phyloP scores from a whole-genome alignment of 2,113 vertebrate genomes.

The Calidris pugnax region DNA sequence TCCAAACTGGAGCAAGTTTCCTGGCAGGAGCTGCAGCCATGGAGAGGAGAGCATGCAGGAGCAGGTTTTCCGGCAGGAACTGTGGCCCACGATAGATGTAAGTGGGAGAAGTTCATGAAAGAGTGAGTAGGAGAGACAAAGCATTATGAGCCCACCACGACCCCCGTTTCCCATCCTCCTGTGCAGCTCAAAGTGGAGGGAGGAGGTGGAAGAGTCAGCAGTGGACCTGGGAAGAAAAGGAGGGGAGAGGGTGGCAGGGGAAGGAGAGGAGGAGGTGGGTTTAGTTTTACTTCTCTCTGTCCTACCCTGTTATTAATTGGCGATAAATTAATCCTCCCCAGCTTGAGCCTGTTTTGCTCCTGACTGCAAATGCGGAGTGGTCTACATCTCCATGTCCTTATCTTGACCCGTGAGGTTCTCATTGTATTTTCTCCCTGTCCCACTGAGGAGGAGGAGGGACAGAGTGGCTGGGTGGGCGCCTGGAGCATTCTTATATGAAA shows the following conservation, averaged over 20 bases:
- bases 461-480: not conserved
- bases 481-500: not conserved
- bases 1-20: not conserved
- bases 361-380: not conserved
- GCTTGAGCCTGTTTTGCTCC: not conserved
- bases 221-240: not conserved
- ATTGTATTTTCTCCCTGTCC: fast-evolving
- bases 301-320: not conserved
- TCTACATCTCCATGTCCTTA: not conserved
- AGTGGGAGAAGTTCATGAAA: not conserved
- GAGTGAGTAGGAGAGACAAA: not conserved
- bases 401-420: not conserved
- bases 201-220: not conserved
- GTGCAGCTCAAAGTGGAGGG: fast-evolving
- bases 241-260: too few species aligned
- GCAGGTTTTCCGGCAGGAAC: not conserved
- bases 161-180: not conserved
- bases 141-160: not conserved
- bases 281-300: not conserved
- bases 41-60: not conserved
- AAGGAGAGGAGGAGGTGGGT: not conserved
- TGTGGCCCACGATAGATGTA: not conserved
- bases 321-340: not conserved
- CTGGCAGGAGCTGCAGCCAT: not conserved
- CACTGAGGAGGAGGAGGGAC: not conserved